Base-by-base conservation (phyloP, 2,888 invertebrate species). In the Synanthedon myopaeformis region DNA sequence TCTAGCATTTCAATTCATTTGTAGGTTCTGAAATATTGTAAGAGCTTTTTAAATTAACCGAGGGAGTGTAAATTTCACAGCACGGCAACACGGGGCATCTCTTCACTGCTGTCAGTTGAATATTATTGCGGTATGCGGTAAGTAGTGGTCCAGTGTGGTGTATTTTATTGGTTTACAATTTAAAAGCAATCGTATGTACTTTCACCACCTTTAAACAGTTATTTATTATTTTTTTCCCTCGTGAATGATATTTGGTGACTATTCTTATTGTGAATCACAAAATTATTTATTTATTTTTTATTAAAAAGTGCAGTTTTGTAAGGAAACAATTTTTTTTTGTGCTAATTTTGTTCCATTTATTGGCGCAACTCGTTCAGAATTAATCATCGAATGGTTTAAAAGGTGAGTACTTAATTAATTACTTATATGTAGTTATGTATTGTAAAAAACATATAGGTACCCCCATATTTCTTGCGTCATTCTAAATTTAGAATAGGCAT, bases 91-190 rank as follows among this genome's bases (percentile, higher is more conserved):
- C 23, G 1, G 23, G 23, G 5, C 23, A 23, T 23, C 35, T 35
- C 35, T n/a, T n/a, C 35, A 8, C 8, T 8, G 35, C 65, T 66
- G 76, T 76, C 79, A 81, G 81, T 82, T 72, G 66, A 69, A 58
- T 72, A 35, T 28, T 28, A 70, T 72, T 81, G 79, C 77, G 72
- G 78, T 76, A 67, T 77, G 79, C 69, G 66, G 73, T 56, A 72
- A 71, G 59, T 55, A 70, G 74, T 69, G 62, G 55, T 52, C 55
- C 53, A 50, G 53, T 58, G 49, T 59, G 49, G 59, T 58, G 56
- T 62, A 68, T 65, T 68, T 60, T 51, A 19, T 49, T 49, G 63
- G 66, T 67, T 70, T 60, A 61, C 56, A 66, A 59, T 62, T 63
- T 64, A 63, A 67, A 63, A 69, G 59, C 59, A 71, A 67, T 72